Conservation (phyloP, 2,888 invertebrate genomes). For the Tineola bisselliella region DNA sequence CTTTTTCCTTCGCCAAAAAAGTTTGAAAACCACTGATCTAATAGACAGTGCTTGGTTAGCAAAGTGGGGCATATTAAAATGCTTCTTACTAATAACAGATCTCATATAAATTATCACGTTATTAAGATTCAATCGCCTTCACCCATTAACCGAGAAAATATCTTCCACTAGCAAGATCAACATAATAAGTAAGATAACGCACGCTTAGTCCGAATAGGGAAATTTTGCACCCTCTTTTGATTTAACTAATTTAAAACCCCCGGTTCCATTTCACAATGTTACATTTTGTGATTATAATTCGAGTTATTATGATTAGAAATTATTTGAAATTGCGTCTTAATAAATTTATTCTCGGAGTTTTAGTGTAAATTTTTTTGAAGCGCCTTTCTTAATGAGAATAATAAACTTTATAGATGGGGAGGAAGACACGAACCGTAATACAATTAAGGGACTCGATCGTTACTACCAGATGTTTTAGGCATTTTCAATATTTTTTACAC, state of each 20-base stretch:
- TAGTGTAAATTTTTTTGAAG: neutral
- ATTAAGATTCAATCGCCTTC: neutral
- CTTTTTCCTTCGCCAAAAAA: too few relatives aligned
- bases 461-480: neutral
- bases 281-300: neutral
- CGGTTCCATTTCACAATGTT: neutral
- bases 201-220: neutral
- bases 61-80: too few relatives aligned
- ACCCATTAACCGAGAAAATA: neutral
- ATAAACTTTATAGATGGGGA: constrained; percentile 28
- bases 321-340: neutral
- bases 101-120: neutral
- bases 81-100: too few relatives aligned
- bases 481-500: neutral
- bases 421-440: neutral
- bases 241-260: neutral
- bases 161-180: neutral
- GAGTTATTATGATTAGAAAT: neutral
- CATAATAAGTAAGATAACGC: neutral
- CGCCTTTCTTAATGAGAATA: constrained; percentile 33
- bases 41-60: too few relatives aligned
- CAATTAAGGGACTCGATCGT: neutral
- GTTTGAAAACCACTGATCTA: too few relatives aligned
- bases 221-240: neutral
- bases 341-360: neutral